These are phyloP conservation scores for Taphrorychus bicolor DNA, from an alignment of 2,888 invertebrate species.

Conservation along the genomic window DNA sequence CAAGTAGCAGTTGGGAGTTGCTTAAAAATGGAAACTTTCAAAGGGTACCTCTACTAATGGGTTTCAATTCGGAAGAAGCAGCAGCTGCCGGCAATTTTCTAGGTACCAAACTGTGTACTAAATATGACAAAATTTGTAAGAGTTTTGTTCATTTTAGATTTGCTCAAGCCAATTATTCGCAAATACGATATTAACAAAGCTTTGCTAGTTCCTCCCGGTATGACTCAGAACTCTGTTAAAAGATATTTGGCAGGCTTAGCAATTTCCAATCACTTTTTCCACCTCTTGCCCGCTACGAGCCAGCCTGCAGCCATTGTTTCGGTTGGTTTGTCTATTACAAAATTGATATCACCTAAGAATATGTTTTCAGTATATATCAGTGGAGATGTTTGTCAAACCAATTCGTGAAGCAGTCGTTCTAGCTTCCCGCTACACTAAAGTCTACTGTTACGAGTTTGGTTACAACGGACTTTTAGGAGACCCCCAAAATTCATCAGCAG, in stretches of 20 bases:
- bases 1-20: constrained; percentile 38
- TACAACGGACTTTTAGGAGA: constrained; percentile 41
- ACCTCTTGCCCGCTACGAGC: neutral
- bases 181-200: constrained; percentile 32
- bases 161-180: neutral
- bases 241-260: constrained; percentile 1
- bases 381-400: constrained; percentile 38
- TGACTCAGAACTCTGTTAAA: constrained; percentile 28
- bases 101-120: neutral
- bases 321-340: too few species aligned
- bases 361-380: neutral
- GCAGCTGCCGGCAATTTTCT: neutral
- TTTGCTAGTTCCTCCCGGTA: constrained; percentile 37
- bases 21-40: constrained; percentile 42
- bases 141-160: neutral
- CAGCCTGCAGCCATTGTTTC: neutral
- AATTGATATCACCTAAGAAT: neutral
- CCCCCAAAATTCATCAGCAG: neutral
- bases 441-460: constrained; percentile 45
- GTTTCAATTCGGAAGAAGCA: constrained; percentile 62
- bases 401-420: constrained; percentile 55
- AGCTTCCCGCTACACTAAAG: constrained; percentile 54
- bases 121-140: neutral
- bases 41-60: constrained; percentile 62
- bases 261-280: constrained; percentile 39